A percentile compares a stretch with the other conserved stretches of the same genome.
Conservation (phyloP, 2,888 invertebrate species). For the Malthinus flaveolus region DNA sequence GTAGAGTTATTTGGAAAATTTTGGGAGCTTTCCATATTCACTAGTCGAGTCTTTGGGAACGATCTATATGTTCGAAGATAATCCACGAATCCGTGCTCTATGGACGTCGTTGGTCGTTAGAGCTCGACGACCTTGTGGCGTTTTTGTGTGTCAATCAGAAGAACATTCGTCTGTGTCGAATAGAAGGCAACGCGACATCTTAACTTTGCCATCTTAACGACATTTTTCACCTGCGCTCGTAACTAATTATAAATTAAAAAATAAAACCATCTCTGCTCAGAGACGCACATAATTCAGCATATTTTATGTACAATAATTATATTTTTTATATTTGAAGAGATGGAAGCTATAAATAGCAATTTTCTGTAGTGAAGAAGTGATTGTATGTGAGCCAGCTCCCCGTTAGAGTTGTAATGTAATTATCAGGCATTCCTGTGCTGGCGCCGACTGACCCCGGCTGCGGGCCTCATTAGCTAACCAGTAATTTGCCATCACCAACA, state of each 20-base stretch:
- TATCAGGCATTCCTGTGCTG: slow-evolving; percentile 40
- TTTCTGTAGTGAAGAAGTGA: slow-evolving; percentile 28
- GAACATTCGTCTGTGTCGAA: too few species aligned
- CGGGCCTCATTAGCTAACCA: slow-evolving; percentile 42
- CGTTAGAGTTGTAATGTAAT: slow-evolving; percentile 36
- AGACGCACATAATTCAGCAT: slow-evolving; percentile 17
- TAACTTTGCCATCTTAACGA: background rate
- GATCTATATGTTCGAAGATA: too few species aligned
- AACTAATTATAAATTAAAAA: slow-evolving; percentile 9
- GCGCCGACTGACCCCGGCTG: slow-evolving; percentile 44
- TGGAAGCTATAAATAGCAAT: slow-evolving; percentile 29
- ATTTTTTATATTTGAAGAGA: slow-evolving; percentile 19
- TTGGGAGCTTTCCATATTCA: too few species aligned
- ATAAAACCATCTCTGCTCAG: slow-evolving; percentile 2
- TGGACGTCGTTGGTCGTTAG: slow-evolving; percentile 29
- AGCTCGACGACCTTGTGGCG: slow-evolving; percentile 25
- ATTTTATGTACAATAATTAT: slow-evolving; percentile 23
- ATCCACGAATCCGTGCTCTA: slow-evolving; percentile 27
- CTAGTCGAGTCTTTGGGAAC: too few species aligned
- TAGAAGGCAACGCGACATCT: slow-evolving; percentile 7
- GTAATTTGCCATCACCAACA: slow-evolving; percentile 41
- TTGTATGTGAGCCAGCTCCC: slow-evolving; percentile 30
- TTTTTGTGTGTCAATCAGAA: too few species aligned
- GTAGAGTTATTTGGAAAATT: too few species aligned
- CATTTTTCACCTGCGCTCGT: slow-evolving; percentile 8